Evolutionary conservation across 37 sponge, comb jelly and placozoan species (phyloP), one percentile per base, ranked within the genome.

Genomic region (Cliona cf. orientalis): DNA sequence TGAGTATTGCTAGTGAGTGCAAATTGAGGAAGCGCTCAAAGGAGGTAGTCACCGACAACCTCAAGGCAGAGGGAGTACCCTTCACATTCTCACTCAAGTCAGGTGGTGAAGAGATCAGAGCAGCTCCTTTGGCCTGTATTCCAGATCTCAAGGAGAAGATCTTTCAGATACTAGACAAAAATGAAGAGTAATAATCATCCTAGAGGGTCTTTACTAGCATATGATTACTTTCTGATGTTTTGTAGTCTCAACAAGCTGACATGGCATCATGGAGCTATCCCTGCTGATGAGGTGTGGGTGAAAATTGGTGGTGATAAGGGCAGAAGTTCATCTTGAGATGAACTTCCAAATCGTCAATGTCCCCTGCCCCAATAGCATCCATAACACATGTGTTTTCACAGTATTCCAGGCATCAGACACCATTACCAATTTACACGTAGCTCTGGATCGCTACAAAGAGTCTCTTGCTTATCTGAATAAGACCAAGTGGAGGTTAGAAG

Each of bases 361-460:
- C 14, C 53, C 53, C 14, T 49, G 53, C 7, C 82, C 82, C 35
- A 80, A 87, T 49, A 77, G 78, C 19, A 28, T 66, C 29, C 0
- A 2, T 7, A 87, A 81, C 66, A 80, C 81, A 11, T 80, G 69
- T 68, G 76, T 75, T 2, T 87, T 80, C 43, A 26, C 58, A 28
- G 26, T 58, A 0, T 80, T 75, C 35, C 42, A 80, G 41, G 88
- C 76, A 0, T 6, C 12, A 32, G 81, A 87, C 58, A 57, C 60
- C 9, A 17, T 53, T 29, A 74, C 31, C 59, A 88, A 88, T 61
- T 58, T 87, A 28, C 69, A 80, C 25, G 31, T 74, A 5, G 81
- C 76, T 26, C 62, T 87, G 33, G 49, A 75, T 31, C 35, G 71
- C 0, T 87, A 68, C 58, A 2, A 41, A 49, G 39, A 66, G 5